Base-by-base conservation (phyloP, 2,888 invertebrate species). In the Drosophila ezoana region DNA sequence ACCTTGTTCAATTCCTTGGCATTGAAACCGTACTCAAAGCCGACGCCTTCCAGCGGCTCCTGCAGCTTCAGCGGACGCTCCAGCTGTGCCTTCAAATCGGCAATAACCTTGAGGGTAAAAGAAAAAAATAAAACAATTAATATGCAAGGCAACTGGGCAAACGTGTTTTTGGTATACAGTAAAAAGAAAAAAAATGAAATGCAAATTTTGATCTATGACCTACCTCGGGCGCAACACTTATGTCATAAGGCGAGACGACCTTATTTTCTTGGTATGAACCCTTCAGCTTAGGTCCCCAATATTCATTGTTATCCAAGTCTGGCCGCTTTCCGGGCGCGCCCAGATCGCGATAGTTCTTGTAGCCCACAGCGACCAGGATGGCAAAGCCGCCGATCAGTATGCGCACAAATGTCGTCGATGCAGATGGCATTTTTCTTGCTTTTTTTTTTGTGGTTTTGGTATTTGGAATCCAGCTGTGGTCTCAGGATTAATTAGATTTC, bases 1-100 rank as follows among this genome's bases (percentile, higher is more conserved):
- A 98, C 93, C 73, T 94, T 93, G 11, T 94, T 93, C 4, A 97
- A 91, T 70, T 95, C 95, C 40, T 95, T 93, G 0, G 95, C 92
- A 87, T 97, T 96, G 90, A 98, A 95, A 2, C 98, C 98, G 87
- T 97, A 97, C 64, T 95, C 94, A 91, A 97, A 98, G 6, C 94
- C 94, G 0, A 93, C 92, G 49, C 94, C 94, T 90, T 96, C 95
- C 48, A 96, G 88, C 0, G 96, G 95, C 11, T 93, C 93, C 0
- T 92, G 91, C 4, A 94, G 92, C 3, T 93, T 90, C 9, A 93
- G 92, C 16, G 94, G 93, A 51, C 93, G 93, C 53, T 93, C 93
- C 53, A 97, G 92, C 53, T 95, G 93, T 16, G 92, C 79, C 75
- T 94, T 93, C 44, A 96, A 92, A 81, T 95, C 95, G 48, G 93